phyloP scores from a whole-genome alignment of 1,140 invertebrate genomes.

The Hylaeus anthracinus region DNA sequence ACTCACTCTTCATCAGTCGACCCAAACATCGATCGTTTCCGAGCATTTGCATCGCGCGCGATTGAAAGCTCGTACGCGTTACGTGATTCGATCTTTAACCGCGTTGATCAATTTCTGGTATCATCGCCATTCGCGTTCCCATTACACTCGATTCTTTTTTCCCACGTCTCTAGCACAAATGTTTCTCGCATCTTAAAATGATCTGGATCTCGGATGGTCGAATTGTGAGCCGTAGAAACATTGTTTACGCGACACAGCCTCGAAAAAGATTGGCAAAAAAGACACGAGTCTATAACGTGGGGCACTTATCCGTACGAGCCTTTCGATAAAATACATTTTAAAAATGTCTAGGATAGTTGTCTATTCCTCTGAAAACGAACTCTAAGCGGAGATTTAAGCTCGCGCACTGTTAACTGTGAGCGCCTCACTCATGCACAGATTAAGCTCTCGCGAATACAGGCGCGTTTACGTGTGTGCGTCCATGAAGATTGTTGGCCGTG shows the following conservation, averaged over 20 bases:
- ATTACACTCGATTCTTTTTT: too few relatives aligned
- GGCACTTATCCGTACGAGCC: neutral
- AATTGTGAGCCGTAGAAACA: too few relatives aligned
- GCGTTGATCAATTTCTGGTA: conserved; percentile 54
- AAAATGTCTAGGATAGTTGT: neutral
- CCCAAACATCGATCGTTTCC: conserved; percentile 1
- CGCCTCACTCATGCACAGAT: conserved; percentile 19
- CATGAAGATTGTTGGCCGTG: conserved; percentile 1
- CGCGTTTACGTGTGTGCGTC: neutral
- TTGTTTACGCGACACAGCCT: too few relatives aligned
- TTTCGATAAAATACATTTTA: neutral
- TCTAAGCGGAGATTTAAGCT: neutral
- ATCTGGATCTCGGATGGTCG: too few relatives aligned
- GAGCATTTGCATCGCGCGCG: conserved; percentile 41
- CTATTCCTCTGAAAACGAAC: neutral
- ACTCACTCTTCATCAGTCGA: neutral
- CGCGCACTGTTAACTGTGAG: neutral
- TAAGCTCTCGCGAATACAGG: neutral
- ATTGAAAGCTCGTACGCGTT: conserved; percentile 46
- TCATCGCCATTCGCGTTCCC: neutral
- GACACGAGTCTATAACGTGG: neutral
- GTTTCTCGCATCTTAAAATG: too few relatives aligned
- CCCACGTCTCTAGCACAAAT: too few relatives aligned
- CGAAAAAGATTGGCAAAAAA: neutral
- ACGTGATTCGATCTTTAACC: conserved; percentile 53